phyloP scores from a whole-genome alignment of 2,888 invertebrate genomes.

The Desoria tigrina region DNA sequence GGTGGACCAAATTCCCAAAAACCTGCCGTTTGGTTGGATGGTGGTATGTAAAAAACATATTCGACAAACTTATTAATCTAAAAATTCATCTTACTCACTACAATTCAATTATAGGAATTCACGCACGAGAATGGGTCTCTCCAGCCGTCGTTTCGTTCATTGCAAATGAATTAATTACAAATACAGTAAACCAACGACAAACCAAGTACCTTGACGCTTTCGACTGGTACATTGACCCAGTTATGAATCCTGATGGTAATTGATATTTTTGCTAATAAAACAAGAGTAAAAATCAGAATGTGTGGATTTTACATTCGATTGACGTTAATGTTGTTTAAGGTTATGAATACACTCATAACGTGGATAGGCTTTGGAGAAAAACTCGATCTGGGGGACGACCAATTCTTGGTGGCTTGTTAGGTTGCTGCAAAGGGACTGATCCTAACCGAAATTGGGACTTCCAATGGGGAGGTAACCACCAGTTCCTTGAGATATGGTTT shows the following conservation, averaged over 20 bases:
- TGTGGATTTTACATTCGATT: background rate
- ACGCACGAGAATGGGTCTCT: conserved; percentile 70
- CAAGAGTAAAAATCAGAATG: background rate
- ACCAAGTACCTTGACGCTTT: conserved; percentile 59
- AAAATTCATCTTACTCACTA: conserved; percentile 3
- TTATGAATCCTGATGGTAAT: conserved; percentile 72
- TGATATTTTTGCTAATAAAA: background rate
- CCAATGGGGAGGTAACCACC: conserved; percentile 15
- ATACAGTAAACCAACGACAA: conserved; percentile 59
- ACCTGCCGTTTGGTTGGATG: conserved; percentile 61
- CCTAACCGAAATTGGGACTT: conserved; percentile 74
- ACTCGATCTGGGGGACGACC: conserved; percentile 62
- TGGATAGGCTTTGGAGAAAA: conserved; percentile 72
- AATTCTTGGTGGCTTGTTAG: conserved; percentile 47
- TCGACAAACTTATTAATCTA: background rate
- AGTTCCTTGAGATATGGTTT: background rate
- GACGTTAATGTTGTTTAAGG: conserved; percentile 15
- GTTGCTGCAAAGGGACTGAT: conserved; percentile 49
- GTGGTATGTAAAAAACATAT: conserved; percentile 57
- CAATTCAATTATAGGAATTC: conserved; percentile 64
- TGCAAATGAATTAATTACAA: conserved; percentile 66
- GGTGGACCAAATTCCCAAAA: conserved; percentile 59
- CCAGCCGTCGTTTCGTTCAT: conserved; percentile 76
- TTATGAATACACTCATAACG: conserved; percentile 37
- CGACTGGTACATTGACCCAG: conserved; percentile 74